Percentiles rank a stretch among this genome's conserved stretches.
phyloP scores from a whole-genome alignment of 2,888 invertebrate genomes.

The Tuta absoluta region DNA sequence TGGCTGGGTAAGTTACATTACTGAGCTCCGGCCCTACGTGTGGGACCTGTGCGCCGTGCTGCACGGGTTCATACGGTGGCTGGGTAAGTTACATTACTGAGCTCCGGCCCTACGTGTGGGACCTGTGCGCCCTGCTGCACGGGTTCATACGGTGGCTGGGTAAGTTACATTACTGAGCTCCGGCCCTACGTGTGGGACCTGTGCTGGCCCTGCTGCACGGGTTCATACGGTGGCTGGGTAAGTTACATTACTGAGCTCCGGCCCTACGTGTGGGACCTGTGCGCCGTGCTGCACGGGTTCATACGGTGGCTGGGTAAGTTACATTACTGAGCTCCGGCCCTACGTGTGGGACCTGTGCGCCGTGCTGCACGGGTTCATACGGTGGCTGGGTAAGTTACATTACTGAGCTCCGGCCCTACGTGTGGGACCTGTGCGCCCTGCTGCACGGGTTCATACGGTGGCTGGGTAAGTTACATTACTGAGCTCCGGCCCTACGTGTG shows the following conservation, averaged over 20 bases:
- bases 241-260: constrained; percentile 95
- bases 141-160: constrained; percentile 97
- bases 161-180: constrained; percentile 93
- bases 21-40: constrained; percentile 96
- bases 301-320: constrained; percentile 96
- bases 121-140: constrained; percentile 94
- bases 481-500: constrained; percentile 98
- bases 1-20: constrained; percentile 97
- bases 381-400: constrained; percentile 97
- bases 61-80: constrained; percentile 95
- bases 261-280: constrained; percentile 97
- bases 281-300: constrained; percentile 94
- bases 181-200: constrained; percentile 98
- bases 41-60: constrained; percentile 97
- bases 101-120: constrained; percentile 97
- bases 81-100: constrained; percentile 95
- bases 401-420: constrained; percentile 96
- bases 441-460: constrained; percentile 95
- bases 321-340: constrained; percentile 95
- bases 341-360: constrained; percentile 98
- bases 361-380: constrained; percentile 93
- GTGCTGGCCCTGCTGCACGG: constrained; percentile 93
- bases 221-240: constrained; percentile 96
- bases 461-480: constrained; percentile 94
- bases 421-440: constrained; percentile 96